Evolutionary conservation across 2,888 invertebrate species (phyloP), one percentile per base, ranked within the genome.

Genomic region (Tachystola acroxantha): DNA sequence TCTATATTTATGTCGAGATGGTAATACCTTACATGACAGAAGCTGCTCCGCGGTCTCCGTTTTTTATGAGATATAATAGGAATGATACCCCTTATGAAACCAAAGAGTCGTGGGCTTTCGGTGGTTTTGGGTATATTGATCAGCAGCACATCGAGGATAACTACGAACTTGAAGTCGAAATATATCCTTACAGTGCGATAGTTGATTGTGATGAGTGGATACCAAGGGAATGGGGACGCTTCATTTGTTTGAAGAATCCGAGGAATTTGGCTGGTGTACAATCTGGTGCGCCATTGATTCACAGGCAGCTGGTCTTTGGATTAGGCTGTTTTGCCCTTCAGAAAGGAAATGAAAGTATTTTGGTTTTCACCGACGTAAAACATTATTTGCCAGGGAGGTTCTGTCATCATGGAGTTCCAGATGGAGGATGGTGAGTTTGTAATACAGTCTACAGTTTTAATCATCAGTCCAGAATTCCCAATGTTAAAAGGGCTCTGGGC

Each of bases 151-250:
- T 27, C 4, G n/a, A 27, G 6, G 27, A 27, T 2, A 11, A 10
- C 10, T 27, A 2, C 6, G 27, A 27, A 12, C 12, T 27, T 11
- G 30, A 30, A 11, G 6, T 16, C 2, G 30, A 30, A 4, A 19
- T 25, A 3, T 24, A 24, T n/a, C 14, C 27, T 2, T 20, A 20
- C 24, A 4, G n/a, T n/a, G 31, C 34, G 9, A 31, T 36, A 1
- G 9, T 39, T 5, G 43, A 44, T 19, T 50, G 50, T 24, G 42
- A 40, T 7, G 39, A 50, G 2, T 50, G 43, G 35, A 26, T 50
- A n/a, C 50, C 47, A 1, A 32, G 41, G 1, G 41, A 41, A 5
- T 50, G 47, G 50, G 50, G 50, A 5, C 25, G 36, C 1, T 47
- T 50, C 26, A 25, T 50, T 11, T 50, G 49, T 16, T 28, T 47